Evolutionary conservation across 2,888 invertebrate species (phyloP), one percentile per base, ranked within the genome.

Genomic region (Hyposoter dolosus): DNA sequence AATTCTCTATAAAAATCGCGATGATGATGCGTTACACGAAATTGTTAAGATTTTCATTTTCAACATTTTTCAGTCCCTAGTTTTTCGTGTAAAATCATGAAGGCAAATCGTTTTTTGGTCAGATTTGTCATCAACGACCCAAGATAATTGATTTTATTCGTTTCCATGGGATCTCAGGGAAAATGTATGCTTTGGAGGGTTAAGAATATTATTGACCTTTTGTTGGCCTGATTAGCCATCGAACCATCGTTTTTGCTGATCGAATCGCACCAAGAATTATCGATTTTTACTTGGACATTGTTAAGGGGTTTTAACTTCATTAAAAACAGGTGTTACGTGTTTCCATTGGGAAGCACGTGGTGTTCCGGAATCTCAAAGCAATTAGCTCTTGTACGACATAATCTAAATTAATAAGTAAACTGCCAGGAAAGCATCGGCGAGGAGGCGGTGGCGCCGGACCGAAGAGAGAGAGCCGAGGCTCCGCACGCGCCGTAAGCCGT

Each of bases 351-450:
- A 40, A 19, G 10, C 47, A n/a, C 28, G 35, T 28, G 17, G 50
- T 63, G 77, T 40, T 68, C 75, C 53, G 85, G 82, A 85, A 82
- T 89, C 90, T 87, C 87, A 86, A 87, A 89, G 90, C 93, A 93
- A 93, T 93, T 93, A 93, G 92, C 93, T 93, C 93, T 92, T 93
- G 89, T 89, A 87, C 90, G 90, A 91, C 93, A 93, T 93, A 93
- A 93, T 93, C 92, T 93, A 93, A 93, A 93, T 93, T 93, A 93
- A 93, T 93, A 93, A 93, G 93, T 93, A 93, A 93, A 92, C 88
- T 91, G 90, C 90, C 91, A 93, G 93, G 93, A 82, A 86, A 93
- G 88, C 89, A 93, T 92, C 88, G 88, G 72, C 76, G 60, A 35
- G 63, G 81, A 82, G 87, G 92, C 92, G 93, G 92, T 93, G 88